These are phyloP conservation scores for Coilia nasus DNA, from an alignment of 2,797 vertebrate species.

Conservation along the genomic window DNA sequence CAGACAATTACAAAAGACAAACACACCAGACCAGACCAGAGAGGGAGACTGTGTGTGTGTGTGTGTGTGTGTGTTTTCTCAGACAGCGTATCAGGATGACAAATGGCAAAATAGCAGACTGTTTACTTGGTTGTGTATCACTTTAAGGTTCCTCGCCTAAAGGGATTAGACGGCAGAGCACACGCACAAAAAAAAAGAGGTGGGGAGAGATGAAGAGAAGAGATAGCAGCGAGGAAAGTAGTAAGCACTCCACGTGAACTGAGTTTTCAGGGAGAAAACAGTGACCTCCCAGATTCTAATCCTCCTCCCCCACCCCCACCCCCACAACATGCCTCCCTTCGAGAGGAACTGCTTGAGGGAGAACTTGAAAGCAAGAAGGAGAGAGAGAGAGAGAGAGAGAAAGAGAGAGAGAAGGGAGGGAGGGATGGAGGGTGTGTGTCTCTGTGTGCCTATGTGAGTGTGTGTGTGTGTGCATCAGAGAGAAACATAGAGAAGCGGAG, in stretches of 20 bases:
- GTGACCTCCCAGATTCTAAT: constrained; percentile 71
- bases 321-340: constrained; percentile 50
- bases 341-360: constrained; percentile 59
- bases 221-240: constrained; percentile 47
- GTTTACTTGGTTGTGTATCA: constrained; percentile 43
- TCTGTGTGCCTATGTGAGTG: not conserved
- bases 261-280: constrained; percentile 57
- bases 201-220: constrained; percentile 40
- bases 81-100: constrained; percentile 40
- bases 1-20: constrained; percentile 61
- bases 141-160: constrained; percentile 52
- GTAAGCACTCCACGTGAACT: constrained; percentile 60
- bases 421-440: constrained; percentile 10
- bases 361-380: constrained; percentile 62
- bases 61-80: constrained; percentile 25
- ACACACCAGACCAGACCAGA: constrained; percentile 34
- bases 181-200: constrained; percentile 33
- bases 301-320: constrained; percentile 44
- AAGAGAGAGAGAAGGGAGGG: constrained; percentile 19
- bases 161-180: constrained; percentile 56
- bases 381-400: constrained; percentile 36
- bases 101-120: constrained; percentile 45
- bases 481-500: constrained; percentile 31
- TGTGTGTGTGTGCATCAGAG: not conserved
- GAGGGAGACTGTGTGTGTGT: constrained; percentile 33